A percentile compares a stretch with the other conserved stretches of the same genome.
Conservation (phyloP, 2,888 invertebrate species). For the Argynnis bischoffii region DNA sequence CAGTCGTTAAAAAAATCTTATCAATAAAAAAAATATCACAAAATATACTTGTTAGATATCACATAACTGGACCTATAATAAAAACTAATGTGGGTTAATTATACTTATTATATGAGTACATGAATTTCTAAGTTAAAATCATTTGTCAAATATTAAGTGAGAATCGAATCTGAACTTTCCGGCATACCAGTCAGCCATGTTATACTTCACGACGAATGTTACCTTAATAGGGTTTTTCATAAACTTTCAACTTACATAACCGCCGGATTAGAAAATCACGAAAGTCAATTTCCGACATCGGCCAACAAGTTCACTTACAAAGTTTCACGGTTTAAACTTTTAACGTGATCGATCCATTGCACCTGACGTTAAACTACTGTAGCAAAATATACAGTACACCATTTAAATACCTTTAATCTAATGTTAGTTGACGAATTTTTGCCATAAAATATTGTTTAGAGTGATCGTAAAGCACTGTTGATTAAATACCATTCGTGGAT, state of each 20-base stretch:
- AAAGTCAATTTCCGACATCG: slow-evolving; percentile 39
- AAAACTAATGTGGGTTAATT: too few relatives aligned
- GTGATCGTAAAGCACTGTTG: too few relatives aligned
- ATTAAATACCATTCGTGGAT: too few relatives aligned
- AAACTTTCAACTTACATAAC: slow-evolving; percentile 12
- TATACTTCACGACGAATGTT: neutral
- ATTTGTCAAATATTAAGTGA: too few relatives aligned
- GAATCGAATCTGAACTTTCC: neutral
- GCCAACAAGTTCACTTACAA: slow-evolving; percentile 39
- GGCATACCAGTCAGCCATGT: slow-evolving; percentile 18
- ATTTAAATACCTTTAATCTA: neutral
- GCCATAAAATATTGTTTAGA: too few relatives aligned
- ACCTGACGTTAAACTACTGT: slow-evolving; percentile 17
- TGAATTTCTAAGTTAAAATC: too few relatives aligned
- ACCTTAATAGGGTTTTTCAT: slow-evolving; percentile 3
- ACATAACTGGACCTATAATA: too few relatives aligned
- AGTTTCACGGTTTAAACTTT: slow-evolving; percentile 38
- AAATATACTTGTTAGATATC: too few relatives aligned
- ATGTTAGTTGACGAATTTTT: too few relatives aligned
- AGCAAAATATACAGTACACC: neutral
- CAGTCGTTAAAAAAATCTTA: too few relatives aligned
- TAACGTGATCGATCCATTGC: slow-evolving; percentile 37
- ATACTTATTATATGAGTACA: too few relatives aligned
- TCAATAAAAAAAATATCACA: too few relatives aligned
- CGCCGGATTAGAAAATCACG: slow-evolving; percentile 26